These are phyloP conservation scores for Heliornis fulica DNA, from an alignment of 2,113 vertebrate genomes.

Conservation along the genomic window DNA sequence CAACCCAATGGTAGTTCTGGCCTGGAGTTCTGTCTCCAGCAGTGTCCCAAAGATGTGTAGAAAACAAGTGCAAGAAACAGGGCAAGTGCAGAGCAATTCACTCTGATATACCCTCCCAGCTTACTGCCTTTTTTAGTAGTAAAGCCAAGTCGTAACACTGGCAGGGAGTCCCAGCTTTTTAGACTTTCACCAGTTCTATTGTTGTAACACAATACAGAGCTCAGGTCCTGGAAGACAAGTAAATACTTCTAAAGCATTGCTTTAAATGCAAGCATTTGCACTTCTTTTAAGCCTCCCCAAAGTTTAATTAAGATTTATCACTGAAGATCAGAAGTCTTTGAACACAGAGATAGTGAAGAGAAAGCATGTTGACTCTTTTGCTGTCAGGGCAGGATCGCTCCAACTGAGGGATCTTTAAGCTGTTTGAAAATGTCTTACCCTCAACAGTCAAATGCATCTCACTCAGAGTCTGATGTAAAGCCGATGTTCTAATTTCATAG, in stretches of 20 bases:
- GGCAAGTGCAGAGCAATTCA: background rate
- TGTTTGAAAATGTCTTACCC: background rate
- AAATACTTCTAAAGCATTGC: background rate
- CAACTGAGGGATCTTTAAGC: background rate
- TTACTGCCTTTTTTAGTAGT: slow-evolving; percentile 65
- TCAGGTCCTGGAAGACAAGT: slow-evolving; percentile 18
- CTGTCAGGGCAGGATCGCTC: background rate
- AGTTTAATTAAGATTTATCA: background rate
- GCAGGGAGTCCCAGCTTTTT: slow-evolving; percentile 22
- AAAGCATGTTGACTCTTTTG: background rate
- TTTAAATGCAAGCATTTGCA: background rate
- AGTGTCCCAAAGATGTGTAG: background rate
- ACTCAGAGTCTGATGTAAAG: background rate
- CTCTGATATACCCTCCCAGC: slow-evolving; percentile 12
- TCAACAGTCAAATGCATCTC: background rate
- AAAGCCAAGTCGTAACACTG: slow-evolving; percentile 34
- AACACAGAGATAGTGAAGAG: background rate
- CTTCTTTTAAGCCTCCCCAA: background rate
- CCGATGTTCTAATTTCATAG: background rate
- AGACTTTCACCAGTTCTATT: slow-evolving; percentile 38
- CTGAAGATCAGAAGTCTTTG: background rate
- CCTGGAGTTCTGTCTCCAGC: background rate
- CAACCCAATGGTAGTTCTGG: background rate
- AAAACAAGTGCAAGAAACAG: slow-evolving; percentile 1
- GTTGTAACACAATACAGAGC: slow-evolving; percentile 19